Base-by-base conservation (phyloP, 2,113 vertebrate genomes). In the Sorex araneus region DNA sequence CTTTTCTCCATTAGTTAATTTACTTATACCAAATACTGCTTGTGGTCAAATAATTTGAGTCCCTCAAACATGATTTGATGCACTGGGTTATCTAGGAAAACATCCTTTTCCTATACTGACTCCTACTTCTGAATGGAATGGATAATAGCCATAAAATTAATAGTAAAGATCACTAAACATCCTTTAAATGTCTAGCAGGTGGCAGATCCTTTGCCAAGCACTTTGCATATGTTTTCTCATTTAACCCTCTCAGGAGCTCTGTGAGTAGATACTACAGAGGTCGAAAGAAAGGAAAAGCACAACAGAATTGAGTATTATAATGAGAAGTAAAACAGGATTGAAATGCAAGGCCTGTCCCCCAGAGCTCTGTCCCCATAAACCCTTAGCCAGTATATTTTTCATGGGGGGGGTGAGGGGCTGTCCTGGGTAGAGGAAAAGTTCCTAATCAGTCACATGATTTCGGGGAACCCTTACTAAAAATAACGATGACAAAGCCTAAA, bases 1-100 rank as follows among this genome's bases (percentile, higher is more conserved):
- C 93, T 95, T 91, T 95, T 74, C 86, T 84, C 94, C 80, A 87
- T 94, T 92, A 96, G 86, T 77, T 95, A 90, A 90, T 93, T 89
- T 92, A 92, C 84, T 94, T 94, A 92, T 80, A 85, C 25, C 57
- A 27, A 87, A 28, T 36, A 54, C 32, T 66, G 30, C 54, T 74
- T 76, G 32, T 13, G 69, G 32, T 10, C 76, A 86, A 63, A 85
- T 15, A 43, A 90, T 89, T 78, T 84, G 34, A 75, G 16, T 40
- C 81, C 28, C 85, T 82, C 71, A 66, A 57, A 81, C 45, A 89
- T 0, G 4, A 77, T 74, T 75, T 43, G 36, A 92, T 27, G 6
- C 4, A 78, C 57, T 76, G 19, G 60, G 76, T 86, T 93, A 95
- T 76, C 85, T 32, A 3, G 36, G 36, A 6, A 67, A 54, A 23